Base-by-base conservation (phyloP, 1,140 invertebrate species). In the Drosophila sturtevanti region DNA sequence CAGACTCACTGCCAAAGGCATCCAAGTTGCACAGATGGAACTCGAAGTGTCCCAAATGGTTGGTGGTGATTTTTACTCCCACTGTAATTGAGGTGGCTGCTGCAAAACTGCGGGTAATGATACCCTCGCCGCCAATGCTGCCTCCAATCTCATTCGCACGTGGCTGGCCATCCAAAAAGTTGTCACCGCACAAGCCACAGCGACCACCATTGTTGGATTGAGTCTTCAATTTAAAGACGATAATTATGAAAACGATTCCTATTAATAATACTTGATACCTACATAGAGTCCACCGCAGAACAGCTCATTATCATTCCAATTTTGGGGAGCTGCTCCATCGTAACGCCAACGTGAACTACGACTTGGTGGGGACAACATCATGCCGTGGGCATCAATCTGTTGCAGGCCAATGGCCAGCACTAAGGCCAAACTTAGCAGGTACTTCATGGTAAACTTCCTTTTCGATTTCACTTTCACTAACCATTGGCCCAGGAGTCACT, bases 281-380 rank as follows among this genome's bases (percentile, higher is more conserved):
- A 95, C 94, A 60, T 77, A 70, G 61, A 92, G 92, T 63, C 95
- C 95, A 27, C 95, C 95, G 85, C 96, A 96, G 87, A 93, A 95
- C 34, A 94, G 92, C 59, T 93, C 92, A 76, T 95, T 95, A 78
- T 96, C 96, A 54, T 94, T 91, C 38, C 93, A 95, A 90, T 96
- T 95, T 1, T 71, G 63, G 0, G 94, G 93, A 1, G 94, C 94
- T 0, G 92, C 77, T 48, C 92, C 92, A 34, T 95, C 93, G 58
- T 92, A 92, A 60, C 95, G 93, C 95, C 95, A 96, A 34, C 95
- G 92, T 22, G 94, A 93, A 65, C 94, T 94, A 63, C 96, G 93
- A 60, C 94, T 94, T 4, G 95, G 93, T 0, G 96, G 96, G 68
- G 95, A 93, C 70, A 95, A 87, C 81, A 96, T 91, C 92, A 95